These are phyloP conservation scores for Tragulus kanchil DNA, from an alignment of 2,113 vertebrate species.

Conservation along the genomic window DNA sequence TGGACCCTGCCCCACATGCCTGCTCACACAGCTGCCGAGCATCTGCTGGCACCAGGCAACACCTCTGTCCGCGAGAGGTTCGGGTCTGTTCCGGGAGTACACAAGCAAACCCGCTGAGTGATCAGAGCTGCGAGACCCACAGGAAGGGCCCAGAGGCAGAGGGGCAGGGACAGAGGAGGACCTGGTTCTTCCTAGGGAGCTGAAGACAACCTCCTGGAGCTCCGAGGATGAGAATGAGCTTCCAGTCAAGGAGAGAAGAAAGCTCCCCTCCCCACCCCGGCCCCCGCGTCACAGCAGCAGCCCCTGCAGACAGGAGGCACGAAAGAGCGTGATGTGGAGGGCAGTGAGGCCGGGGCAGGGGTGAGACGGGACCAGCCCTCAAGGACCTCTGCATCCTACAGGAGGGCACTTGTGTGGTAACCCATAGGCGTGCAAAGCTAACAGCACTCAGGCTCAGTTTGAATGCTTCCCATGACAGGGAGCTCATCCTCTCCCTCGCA, in stretches of 20 bases:
- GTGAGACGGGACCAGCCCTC: not conserved
- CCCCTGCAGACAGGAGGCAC: not conserved
- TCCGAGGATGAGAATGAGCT: not conserved
- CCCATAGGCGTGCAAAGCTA: not conserved
- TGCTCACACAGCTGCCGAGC: not conserved
- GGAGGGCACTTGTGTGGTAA: not conserved
- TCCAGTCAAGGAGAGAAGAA: not conserved
- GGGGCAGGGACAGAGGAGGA: not conserved
- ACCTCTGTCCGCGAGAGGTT: not conserved
- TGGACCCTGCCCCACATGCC: not conserved
- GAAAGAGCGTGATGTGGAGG: not conserved
- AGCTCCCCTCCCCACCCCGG: not conserved
- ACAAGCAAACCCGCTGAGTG: not conserved
- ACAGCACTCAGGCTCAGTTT: not conserved
- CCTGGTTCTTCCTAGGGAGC: not conserved
- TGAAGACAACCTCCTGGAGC: not conserved
- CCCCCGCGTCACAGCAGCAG: not conserved
- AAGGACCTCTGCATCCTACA: not conserved
- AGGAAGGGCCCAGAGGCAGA: not conserved
- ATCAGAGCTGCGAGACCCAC: not conserved
- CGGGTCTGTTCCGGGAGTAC: not conserved
- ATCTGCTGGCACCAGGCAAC: not conserved
- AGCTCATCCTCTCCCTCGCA: not conserved
- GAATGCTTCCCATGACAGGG: not conserved
- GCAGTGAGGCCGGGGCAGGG: not conserved